Conservation (phyloP, 2,888 invertebrate species). For the Harpalus rubripes region DNA sequence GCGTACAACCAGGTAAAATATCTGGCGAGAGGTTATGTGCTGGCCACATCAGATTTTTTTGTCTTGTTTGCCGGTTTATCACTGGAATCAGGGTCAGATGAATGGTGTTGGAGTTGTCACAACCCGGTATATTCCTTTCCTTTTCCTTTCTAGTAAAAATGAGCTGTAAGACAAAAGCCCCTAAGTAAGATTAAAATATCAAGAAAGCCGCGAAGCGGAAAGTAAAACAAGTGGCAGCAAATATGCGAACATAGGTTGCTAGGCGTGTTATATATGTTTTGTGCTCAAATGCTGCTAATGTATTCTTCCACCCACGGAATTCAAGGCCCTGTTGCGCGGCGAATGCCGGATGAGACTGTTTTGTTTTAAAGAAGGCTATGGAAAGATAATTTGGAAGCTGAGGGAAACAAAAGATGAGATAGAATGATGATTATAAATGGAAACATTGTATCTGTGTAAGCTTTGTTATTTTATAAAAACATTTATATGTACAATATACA, state of each 20-base stretch:
- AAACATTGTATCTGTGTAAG: background rate
- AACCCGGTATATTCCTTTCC: too few relatives aligned
- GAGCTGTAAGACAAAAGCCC: conserved; percentile 4
- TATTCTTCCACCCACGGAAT: background rate
- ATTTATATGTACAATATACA: too few relatives aligned
- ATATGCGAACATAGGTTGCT: background rate
- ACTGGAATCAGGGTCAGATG: too few relatives aligned
- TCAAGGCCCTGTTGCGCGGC: background rate
- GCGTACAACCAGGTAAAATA: too few relatives aligned
- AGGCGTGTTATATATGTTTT: conserved; percentile 4
- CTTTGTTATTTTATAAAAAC: background rate
- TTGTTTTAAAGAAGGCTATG: background rate
- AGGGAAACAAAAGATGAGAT: conserved; percentile 23
- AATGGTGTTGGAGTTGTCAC: too few relatives aligned
- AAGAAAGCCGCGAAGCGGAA: background rate
- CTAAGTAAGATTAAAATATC: conserved; percentile 36
- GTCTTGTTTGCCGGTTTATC: too few relatives aligned
- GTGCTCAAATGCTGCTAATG: background rate
- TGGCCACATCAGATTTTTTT: too few relatives aligned
- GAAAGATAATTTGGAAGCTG: conserved; percentile 22
- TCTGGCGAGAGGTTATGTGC: too few relatives aligned
- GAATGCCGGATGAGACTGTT: background rate
- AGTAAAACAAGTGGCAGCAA: background rate
- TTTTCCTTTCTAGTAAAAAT: background rate
- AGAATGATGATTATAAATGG: background rate